Conservation (phyloP, 1,140 invertebrate species). For the Drosophila ercepeae region DNA sequence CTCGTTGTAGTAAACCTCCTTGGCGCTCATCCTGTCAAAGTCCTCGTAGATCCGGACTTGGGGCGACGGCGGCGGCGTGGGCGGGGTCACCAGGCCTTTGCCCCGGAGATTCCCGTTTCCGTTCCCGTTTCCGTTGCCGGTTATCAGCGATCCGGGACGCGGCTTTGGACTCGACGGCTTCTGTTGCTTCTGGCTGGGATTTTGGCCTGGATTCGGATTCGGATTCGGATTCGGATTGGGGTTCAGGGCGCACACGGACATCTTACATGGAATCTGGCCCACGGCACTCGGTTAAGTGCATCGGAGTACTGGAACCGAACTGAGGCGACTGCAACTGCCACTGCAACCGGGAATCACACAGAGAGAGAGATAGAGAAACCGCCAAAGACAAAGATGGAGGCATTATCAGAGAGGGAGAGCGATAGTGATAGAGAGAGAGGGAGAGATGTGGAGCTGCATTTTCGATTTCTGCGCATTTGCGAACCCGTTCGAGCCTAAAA, state of each 20-base stretch:
- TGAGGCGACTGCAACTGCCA: conserved; percentile 3
- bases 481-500: conserved; percentile 67
- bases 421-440: background rate
- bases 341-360: conserved; percentile 12
- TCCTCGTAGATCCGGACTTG: conserved; percentile 83
- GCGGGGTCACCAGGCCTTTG: conserved; percentile 37
- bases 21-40: conserved; percentile 84
- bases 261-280: conserved; percentile 69
- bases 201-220: conserved; percentile 12
- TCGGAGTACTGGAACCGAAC: conserved; percentile 5
- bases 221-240: conserved; percentile 13
- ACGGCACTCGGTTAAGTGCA: conserved; percentile 34
- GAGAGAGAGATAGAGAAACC: background rate
- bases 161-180: background rate
- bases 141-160: background rate
- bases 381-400: background rate
- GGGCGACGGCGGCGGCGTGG: conserved; percentile 63
- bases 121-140: conserved; percentile 7
- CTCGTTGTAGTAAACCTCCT: conserved; percentile 83
- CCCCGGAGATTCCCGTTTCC: background rate
- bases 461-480: conserved; percentile 58
- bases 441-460: conserved; percentile 23
- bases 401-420: background rate
- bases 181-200: conserved; percentile 21
- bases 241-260: conserved; percentile 70